Percentiles rank a stretch among this genome's conserved stretches.
These are phyloP conservation scores for Notothenia coriiceps DNA, from an alignment of 2,113 vertebrate genomes.

Conservation along the genomic window DNA sequence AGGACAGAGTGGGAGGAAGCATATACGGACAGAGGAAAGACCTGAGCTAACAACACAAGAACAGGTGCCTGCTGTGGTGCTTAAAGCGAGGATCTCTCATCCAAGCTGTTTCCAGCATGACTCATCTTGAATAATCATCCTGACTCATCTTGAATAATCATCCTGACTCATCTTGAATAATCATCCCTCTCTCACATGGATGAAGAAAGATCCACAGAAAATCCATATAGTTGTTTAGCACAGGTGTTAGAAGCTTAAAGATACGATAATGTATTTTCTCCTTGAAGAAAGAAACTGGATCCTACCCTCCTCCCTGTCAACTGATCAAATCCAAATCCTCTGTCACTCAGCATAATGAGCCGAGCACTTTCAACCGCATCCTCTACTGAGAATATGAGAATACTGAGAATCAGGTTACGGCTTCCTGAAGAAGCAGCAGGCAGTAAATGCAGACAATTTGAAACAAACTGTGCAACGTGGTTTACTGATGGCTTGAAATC, in stretches of 20 bases:
- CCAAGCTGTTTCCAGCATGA: conserved; percentile 19
- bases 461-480: not conserved
- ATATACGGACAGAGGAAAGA: conserved; percentile 21
- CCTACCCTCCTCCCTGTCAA: not conserved
- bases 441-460: conserved; percentile 3
- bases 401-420: not conserved
- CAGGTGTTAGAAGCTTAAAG: conserved; percentile 1
- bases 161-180: not conserved
- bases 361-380: not conserved
- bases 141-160: conserved; percentile 7
- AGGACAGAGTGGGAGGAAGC: conserved; percentile 2
- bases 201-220: not conserved
- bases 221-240: not conserved
- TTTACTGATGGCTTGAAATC: not conserved
- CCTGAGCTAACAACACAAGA: conserved; percentile 12
- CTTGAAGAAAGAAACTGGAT: not conserved
- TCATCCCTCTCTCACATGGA: conserved; percentile 4
- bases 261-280: not conserved
- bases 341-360: conserved; percentile 32
- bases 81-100: conserved; percentile 22
- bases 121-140: conserved; percentile 26
- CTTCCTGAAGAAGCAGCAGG: not conserved
- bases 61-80: conserved; percentile 6
- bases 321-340: conserved; percentile 7
- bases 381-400: not conserved